Evolutionary conservation across 2,888 invertebrate species (phyloP), one percentile per base, ranked within the genome.

Genomic region (Oscheius sp.): DNA sequence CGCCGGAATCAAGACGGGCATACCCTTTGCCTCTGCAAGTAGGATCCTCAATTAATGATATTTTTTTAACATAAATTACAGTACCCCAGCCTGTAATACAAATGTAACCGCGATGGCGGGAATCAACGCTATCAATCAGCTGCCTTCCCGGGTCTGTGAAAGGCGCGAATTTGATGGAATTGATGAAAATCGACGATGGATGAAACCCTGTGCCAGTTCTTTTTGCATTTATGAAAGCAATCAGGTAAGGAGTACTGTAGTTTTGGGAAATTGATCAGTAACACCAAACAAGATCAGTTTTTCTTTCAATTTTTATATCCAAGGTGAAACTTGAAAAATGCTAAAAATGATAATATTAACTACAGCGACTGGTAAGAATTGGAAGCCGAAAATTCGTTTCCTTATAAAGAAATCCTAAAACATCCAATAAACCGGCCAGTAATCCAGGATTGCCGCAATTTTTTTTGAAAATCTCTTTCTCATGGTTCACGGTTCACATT

Each of bases 1-100:
- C 69, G 80, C 27, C 55, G 75, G 41, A 80, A 80, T 66, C 75
- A 78, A 56, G 69, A 78, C 59, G 80, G 80, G 52, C 76, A 80
- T 55, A 53, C 76, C 9, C 75, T 80, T 27, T 80, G 80, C 43
- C 73, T 80, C 12, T 80, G 80, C 73, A 43, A 72, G 73, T 66
- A 74, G n/a, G n/a, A 77, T 76, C 9, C 35, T 9, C 35, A n/a
- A 45, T 45, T 52, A n/a, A n/a, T n/a, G n/a, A n/a, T n/a, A n/a
- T 69, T 18, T 68, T 52, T 18, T 29, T 21, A 55, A 23, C 25
- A 55, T 13, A 2, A 52, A 29, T 49, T 46, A 23, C 74, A 79
- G 79, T 21, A 56, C 71, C 3, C 70, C 76, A 27, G 70, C 69
- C 35, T 80, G 80, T 68, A 80, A 76, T 29, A 49, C 72, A 2